phyloP scores from a whole-genome alignment of 2,888 invertebrate species.

The Caenorhabditis imperialis region DNA sequence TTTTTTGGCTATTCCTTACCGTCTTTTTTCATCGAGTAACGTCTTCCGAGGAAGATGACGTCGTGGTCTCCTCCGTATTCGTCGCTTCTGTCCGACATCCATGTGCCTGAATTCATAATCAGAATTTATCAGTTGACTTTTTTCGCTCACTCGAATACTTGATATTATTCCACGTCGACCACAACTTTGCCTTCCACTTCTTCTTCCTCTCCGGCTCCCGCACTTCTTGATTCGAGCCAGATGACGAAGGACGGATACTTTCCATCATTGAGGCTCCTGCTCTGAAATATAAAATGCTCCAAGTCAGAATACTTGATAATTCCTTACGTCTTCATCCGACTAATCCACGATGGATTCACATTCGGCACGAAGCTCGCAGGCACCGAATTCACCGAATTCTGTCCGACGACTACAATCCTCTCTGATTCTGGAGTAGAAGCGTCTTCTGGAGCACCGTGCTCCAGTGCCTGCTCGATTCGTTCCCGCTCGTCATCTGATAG shows the following conservation, averaged over 20 bases:
- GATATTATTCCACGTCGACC: conserved; percentile 64
- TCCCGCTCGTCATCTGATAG: conserved; percentile 38
- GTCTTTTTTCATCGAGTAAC: conserved; percentile 41
- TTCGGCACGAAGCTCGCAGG: conserved; percentile 11
- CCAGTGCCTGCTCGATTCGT: conserved; percentile 26
- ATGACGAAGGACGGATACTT: conserved; percentile 30
- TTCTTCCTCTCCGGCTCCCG: conserved; percentile 23
- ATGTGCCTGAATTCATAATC: conserved; percentile 56
- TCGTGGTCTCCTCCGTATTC: conserved; percentile 56
- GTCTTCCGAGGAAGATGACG: conserved; percentile 53
- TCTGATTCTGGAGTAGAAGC: conserved; percentile 35
- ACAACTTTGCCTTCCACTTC: conserved; percentile 57
- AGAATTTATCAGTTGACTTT: too few species aligned
- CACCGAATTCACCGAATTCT: conserved; percentile 9
- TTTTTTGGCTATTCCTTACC: too few species aligned
- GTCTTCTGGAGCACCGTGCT: conserved; percentile 38
- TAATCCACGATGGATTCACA: conserved; percentile 30
- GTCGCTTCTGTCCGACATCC: conserved; percentile 58
- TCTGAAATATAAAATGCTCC: conserved; percentile 9
- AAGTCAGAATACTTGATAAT: too few species aligned
- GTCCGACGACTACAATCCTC: conserved; percentile 18
- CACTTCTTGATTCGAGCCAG: conserved; percentile 17
- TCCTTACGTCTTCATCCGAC: conserved; percentile 27
- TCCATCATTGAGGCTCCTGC: conserved; percentile 40
- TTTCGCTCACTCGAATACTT: conserved; percentile 60